A percentile compares a stretch with the other conserved stretches of the same genome.
Conservation (phyloP, 2,797 vertebrate species). For the Thripadectes ignobilis region DNA sequence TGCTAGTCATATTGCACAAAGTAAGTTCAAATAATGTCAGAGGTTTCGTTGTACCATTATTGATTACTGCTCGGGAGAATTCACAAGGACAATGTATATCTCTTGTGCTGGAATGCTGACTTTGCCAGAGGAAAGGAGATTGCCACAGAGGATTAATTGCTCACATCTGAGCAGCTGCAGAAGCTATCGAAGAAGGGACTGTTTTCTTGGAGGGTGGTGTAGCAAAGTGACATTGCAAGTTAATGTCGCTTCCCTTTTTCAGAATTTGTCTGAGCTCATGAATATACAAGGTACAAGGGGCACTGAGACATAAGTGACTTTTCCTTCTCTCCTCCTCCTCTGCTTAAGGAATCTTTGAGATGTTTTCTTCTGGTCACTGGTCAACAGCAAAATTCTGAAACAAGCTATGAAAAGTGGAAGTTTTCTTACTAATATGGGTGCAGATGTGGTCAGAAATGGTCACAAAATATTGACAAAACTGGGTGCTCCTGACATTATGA, state of each 20-base stretch:
- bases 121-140: constrained; percentile 30
- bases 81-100: not conserved
- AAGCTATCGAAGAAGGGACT: not conserved
- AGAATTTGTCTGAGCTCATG: not conserved
- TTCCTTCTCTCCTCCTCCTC: not conserved
- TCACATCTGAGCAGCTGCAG: not conserved
- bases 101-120: not conserved
- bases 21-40: not conserved
- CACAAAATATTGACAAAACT: not conserved
- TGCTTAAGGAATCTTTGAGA: not conserved
- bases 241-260: not conserved
- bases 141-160: not conserved
- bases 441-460: not conserved
- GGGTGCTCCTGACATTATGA: not conserved
- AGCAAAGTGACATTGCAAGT: not conserved
- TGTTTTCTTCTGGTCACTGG: not conserved
- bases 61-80: not conserved
- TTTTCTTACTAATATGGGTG: not conserved
- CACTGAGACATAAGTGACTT: not conserved
- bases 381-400: not conserved
- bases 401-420: not conserved
- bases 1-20: not conserved
- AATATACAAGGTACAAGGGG: not conserved
- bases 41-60: not conserved
- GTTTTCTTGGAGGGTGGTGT: not conserved